Evolutionary conservation across 2,113 vertebrate species (phyloP).

Genomic region (Deroptyus accipitrinus): DNA sequence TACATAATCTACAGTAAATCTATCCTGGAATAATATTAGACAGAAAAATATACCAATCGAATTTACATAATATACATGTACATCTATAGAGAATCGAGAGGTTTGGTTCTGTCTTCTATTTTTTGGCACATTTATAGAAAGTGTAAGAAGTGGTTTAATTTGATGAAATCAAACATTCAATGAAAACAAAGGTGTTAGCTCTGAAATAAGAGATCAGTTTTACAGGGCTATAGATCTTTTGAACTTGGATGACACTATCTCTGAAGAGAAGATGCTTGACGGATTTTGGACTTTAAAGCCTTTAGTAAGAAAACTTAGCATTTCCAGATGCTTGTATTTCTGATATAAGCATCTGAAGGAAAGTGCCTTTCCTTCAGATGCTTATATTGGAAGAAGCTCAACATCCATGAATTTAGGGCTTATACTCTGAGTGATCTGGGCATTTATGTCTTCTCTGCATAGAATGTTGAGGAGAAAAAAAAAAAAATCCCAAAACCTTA

Average conservation of each 20-base stretch:
- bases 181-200: conserved; percentile 69
- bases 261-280: conserved; percentile 79
- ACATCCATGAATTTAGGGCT: conserved; percentile 68
- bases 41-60: neutral
- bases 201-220: conserved; percentile 76
- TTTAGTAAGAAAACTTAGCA: conserved; percentile 63
- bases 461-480: conserved; percentile 26
- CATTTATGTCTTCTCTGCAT: conserved; percentile 32
- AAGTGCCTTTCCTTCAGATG: conserved; percentile 39
- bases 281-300: conserved; percentile 79
- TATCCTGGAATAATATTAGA: neutral
- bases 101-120: conserved; percentile 43
- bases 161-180: conserved; percentile 72
- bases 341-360: neutral
- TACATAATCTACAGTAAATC: neutral
- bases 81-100: neutral
- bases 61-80: neutral
- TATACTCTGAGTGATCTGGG: conserved; percentile 59
- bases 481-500: neutral
- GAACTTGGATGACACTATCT: conserved; percentile 80
- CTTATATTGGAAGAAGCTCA: conserved; percentile 73
- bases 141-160: conserved; percentile 72
- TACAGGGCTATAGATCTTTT: conserved; percentile 74
- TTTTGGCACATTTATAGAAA: conserved; percentile 41
- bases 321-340: conserved; percentile 55